Evolutionary conservation across 2,113 vertebrate species (phyloP).

Genomic region (Myotis yumanensis): DNA sequence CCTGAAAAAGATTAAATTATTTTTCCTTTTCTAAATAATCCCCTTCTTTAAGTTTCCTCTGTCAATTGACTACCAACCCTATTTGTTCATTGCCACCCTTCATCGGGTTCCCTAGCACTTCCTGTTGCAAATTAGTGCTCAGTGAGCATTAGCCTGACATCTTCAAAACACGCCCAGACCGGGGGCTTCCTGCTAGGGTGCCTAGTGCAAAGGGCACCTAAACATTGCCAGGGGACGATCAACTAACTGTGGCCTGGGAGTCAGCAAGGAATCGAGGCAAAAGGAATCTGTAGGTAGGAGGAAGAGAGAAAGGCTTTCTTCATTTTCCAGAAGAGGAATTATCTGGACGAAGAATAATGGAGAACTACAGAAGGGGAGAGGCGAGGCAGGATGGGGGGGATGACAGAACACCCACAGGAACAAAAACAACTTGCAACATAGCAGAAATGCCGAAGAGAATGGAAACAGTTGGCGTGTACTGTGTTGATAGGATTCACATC

Average conservation of each 20-base stretch:
- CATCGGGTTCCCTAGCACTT: conserved; percentile 29
- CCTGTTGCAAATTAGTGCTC: conserved; percentile 45
- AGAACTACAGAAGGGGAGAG: not conserved
- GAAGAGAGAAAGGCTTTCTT: not conserved
- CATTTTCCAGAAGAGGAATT: not conserved
- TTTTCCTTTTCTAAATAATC: conserved; percentile 59
- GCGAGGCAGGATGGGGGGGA: not conserved
- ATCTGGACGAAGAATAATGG: not conserved
- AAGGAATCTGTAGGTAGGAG: not conserved
- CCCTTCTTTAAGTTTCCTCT: conserved; percentile 8
- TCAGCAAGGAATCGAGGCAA: not conserved
- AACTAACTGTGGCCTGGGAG: not conserved
- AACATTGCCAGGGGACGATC: not conserved
- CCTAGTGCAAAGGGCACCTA: not conserved
- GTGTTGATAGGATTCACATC: not conserved
- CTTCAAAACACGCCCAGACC: not conserved
- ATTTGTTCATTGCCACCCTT: conserved; percentile 52
- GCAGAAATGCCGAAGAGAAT: not conserved
- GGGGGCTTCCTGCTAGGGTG: not conserved
- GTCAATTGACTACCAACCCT: not conserved
- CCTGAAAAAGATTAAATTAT: conserved; percentile 56
- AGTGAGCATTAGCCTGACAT: not conserved
- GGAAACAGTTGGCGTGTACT: not conserved
- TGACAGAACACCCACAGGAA: not conserved
- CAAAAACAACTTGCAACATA: not conserved